phyloP scores from a whole-genome alignment of 2,113 vertebrate genomes.

The Neodontobutis hainanensis region DNA sequence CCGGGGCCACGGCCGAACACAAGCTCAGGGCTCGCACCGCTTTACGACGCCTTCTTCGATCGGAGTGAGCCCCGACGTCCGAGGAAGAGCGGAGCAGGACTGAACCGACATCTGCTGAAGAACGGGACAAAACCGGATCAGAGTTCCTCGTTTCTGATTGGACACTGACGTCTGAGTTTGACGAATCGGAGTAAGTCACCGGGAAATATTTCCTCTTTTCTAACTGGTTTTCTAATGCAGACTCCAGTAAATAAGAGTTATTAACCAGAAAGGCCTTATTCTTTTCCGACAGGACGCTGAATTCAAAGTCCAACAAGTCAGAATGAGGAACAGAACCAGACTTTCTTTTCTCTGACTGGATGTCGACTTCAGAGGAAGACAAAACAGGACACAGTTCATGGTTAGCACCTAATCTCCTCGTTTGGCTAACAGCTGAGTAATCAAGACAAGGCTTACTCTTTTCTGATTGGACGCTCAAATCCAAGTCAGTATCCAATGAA shows the following conservation, averaged over 20 bases:
- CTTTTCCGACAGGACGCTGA: background rate
- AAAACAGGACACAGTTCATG: background rate
- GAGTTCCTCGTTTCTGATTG: background rate
- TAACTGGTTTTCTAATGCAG: background rate
- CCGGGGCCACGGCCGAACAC: conserved; percentile 42
- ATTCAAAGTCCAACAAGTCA: background rate
- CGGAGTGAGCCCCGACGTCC: background rate
- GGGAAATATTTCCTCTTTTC: background rate
- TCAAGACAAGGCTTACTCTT: background rate
- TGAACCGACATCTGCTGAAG: background rate
- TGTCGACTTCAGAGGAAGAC: too few species aligned
- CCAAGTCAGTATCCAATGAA: background rate
- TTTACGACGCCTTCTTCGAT: background rate
- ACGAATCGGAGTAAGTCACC: background rate
- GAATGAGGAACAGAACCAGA: background rate
- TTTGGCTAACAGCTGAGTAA: background rate
- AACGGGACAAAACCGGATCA: background rate
- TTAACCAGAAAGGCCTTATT: background rate
- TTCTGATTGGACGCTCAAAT: background rate
- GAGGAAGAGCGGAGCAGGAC: background rate
- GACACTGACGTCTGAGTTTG: background rate
- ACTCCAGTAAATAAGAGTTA: background rate
- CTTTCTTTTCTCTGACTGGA: conserved; percentile 3
- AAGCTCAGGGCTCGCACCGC: background rate
- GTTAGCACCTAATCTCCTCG: background rate